Evolutionary conservation across 2,888 invertebrate genomes (phyloP), one percentile per base, ranked within the genome.

Genomic region (Penaeus monodon): DNA sequence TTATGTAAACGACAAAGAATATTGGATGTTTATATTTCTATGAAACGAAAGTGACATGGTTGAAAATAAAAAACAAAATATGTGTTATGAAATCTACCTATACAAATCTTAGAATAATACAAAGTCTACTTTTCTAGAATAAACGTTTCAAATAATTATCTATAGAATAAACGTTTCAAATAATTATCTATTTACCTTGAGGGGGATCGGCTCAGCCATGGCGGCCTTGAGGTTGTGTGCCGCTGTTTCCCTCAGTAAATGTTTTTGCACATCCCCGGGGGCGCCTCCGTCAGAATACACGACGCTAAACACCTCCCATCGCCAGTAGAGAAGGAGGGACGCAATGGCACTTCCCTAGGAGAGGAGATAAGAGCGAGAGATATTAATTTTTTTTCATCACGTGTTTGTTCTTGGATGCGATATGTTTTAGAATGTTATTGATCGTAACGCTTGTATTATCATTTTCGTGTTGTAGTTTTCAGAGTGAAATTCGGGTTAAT

Each of bases 201-300:
- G 81, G n/a, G 89, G 89, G 24, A 89, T 76, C 22, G 89, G 85
- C 63, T 89, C 89, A 3, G 83, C 44, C 49, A 89, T 29, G 27
- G 82, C 85, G 27, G 85, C 29, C n/a, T 85, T 85, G 44, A 89
- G 76, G 57, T 85, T 74, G 66, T 80, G 79, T 24, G 78, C 64
- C 24, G 68, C 68, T 4, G 87, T 78, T 49, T 85, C 85, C 27
- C 87, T 80, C 63, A 86, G 78, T 17, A 89, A 79, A 44, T 86
- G 88, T 66, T 88, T 88, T 44, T 79, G 79, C 12, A 86, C 73
- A 70, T 89, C 89, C 10, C 82, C 86, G 44, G 81, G 70, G n/a
- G 85, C 76, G 64, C 79, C 86, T 33, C 88, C 86, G 81, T 89
- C 88, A 38, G 88, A 88, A 86, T 89, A 89, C 66, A 89, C 89